Conservation (phyloP, 2,888 invertebrate genomes). For the Andrena chrysosceles region DNA sequence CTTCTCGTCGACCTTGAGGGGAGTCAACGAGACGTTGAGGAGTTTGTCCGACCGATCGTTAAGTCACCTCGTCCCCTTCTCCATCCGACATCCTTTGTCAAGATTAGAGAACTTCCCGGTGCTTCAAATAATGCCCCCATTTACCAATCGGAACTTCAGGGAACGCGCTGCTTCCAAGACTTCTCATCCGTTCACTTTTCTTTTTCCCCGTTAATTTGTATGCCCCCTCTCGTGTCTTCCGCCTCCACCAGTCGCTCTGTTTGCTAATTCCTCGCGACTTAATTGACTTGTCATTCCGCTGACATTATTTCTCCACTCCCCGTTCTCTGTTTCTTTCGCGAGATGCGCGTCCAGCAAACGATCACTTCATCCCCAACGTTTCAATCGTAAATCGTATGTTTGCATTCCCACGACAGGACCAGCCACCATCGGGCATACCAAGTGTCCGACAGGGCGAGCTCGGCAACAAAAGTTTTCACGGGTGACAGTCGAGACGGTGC, state of each 20-base stretch:
- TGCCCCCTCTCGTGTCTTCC: neutral
- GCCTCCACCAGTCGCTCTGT: neutral
- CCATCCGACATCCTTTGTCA: constrained; percentile 29
- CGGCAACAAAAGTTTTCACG: constrained; percentile 27
- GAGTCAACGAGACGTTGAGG: constrained; percentile 68
- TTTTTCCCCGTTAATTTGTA: neutral
- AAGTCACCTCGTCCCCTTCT: constrained; percentile 57
- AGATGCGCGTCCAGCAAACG: neutral
- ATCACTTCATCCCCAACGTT: neutral
- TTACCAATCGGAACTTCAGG: constrained; percentile 30
- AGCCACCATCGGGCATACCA: neutral
- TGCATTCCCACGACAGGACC: neutral
- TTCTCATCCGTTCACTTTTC: neutral
- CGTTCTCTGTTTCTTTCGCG: neutral
- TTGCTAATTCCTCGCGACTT: neutral
- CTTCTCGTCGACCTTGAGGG: constrained; percentile 69
- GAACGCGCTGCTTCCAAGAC: neutral
- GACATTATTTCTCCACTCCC: neutral
- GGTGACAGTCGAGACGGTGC: constrained; percentile 36
- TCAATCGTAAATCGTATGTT: neutral
- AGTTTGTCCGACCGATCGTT: constrained; percentile 68
- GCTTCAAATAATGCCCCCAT: constrained; percentile 47
- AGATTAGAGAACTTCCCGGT: constrained; percentile 62
- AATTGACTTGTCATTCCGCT: neutral
- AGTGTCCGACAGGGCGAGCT: constrained; percentile 7